phyloP scores from a whole-genome alignment of 2,797 vertebrate genomes.

The Odontamblyopus rebecca region DNA sequence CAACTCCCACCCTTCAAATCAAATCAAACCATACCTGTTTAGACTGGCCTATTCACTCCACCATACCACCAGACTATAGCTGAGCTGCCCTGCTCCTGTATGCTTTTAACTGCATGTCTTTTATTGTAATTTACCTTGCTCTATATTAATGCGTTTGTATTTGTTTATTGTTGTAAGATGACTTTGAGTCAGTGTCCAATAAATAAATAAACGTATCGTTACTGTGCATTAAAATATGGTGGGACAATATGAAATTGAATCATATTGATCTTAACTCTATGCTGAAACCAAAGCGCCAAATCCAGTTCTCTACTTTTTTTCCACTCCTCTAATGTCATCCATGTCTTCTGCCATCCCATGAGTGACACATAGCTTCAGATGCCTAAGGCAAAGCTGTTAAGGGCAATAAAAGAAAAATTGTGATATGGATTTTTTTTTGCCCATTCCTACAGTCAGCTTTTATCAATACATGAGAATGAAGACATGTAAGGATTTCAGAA shows the following conservation, averaged over 20 bases:
- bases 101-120: no score
- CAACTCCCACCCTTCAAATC: no score
- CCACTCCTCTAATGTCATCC: neutral
- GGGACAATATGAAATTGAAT: neutral
- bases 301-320: neutral
- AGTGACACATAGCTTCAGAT: neutral
- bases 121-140: no score
- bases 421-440: neutral
- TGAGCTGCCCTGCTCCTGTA: no score
- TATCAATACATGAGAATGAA: neutral
- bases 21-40: no score
- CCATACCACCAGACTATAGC: no score
- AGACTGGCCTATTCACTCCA: no score
- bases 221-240: neutral
- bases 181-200: no score
- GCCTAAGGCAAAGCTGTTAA: neutral
- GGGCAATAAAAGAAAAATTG: neutral
- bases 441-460: neutral
- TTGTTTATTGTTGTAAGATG: no score
- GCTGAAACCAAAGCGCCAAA: neutral
- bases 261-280: neutral
- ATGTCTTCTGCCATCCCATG: neutral
- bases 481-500: neutral
- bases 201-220: no score
- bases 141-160: no score